Evolutionary conservation across 1,140 invertebrate genomes (phyloP), one percentile per base, ranked within the genome.

Genomic region (Protaetia brevitarsis): DNA sequence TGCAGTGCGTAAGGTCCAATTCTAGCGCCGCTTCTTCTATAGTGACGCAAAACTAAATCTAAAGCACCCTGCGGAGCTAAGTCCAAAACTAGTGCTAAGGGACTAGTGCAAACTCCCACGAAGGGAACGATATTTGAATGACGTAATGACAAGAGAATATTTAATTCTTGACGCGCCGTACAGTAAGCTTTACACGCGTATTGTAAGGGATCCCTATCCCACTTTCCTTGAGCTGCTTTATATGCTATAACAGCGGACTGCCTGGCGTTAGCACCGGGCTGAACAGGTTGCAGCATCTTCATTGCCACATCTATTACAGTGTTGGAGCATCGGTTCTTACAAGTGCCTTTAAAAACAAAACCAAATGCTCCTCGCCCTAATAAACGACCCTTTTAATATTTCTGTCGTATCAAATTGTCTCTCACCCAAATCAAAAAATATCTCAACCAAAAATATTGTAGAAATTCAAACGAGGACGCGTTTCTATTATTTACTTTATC

Each of bases 301-400:
- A 98, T 89, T 0, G 97, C 97, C 0, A 98, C 94, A 68, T 92
- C 86, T 7, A 85, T 82, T 37, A 83, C 81, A 7, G 79, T 77
- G 67, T 85, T 78, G 3, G 82, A 80, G 0, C 85, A 82, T 26
- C 86, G 80, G 7, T 88, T 71, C 65, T 88, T 87, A 78, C 92
- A 91, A 1, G 84, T 86, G 0, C 88, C 95, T 74, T 90, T 88
- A 76, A 96, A 97, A 0, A 99, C 97, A 77, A 97, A 96, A 0
- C 97, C 97, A 83, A 99, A 99, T 0, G 96, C 96, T 0, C 97
- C 97, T 30, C 95, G 87, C 0, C 97, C 97, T n/a, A 97, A 79
- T 75, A 95, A 82, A 66, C 87, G 86, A 0, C 91, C 93, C 59
- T 90, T 81, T 88, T 86, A 3, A 99, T 86, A 65, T 89, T 87